A percentile compares a stretch with the other conserved stretches of the same genome.
Evolutionary conservation across 1,140 invertebrate genomes (phyloP).

Genomic region (Drosophila hydei): DNA sequence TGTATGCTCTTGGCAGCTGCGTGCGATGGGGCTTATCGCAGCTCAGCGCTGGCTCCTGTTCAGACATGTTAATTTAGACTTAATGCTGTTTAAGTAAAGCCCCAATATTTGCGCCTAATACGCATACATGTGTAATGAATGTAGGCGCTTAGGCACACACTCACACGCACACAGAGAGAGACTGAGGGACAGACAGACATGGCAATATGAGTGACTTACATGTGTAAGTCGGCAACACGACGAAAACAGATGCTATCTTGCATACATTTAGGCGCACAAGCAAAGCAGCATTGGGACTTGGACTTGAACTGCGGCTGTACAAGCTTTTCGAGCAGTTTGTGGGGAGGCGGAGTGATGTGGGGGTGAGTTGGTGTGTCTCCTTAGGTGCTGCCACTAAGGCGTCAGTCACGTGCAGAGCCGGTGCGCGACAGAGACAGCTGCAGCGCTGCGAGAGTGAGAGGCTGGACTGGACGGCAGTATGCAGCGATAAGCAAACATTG

Average conservation of each 20-base stretch:
- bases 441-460: background rate
- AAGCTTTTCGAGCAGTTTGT: too few relatives aligned
- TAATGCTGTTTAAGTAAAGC: conserved; percentile 82
- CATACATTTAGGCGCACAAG: conserved; percentile 70
- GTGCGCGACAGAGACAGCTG: conserved; percentile 1
- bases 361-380: background rate
- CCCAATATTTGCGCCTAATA: conserved; percentile 81
- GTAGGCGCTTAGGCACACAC: conserved; percentile 66
- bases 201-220: conserved; percentile 78
- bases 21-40: conserved; percentile 13
- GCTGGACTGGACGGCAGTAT: conserved; percentile 22
- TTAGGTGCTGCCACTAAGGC: conserved; percentile 39
- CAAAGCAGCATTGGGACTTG: conserved; percentile 11
- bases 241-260: conserved; percentile 81
- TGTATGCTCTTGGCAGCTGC: background rate
- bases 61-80: conserved; percentile 81
- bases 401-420: conserved; percentile 62
- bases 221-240: conserved; percentile 81
- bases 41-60: conserved; percentile 43
- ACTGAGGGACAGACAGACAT: conserved; percentile 20
- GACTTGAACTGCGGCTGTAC: background rate
- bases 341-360: background rate
- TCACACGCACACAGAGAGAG: conserved; percentile 9
- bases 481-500: conserved; percentile 77
- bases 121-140: conserved; percentile 80